Conservation (phyloP, 2,113 vertebrate genomes). For the Furnarius figulus region DNA sequence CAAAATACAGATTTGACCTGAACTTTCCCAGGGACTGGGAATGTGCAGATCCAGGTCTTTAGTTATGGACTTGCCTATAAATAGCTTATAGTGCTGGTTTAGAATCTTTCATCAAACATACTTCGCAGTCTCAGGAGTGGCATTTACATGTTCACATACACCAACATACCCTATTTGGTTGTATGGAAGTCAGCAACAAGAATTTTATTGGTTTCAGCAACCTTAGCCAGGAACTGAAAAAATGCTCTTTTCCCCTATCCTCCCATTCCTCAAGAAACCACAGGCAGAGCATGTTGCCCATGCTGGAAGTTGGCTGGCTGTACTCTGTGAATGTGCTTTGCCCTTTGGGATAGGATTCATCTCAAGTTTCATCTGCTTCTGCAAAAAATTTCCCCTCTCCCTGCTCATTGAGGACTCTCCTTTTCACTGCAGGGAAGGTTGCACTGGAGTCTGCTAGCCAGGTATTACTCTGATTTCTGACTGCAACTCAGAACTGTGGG, state of each 20-base stretch:
- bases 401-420: neutral
- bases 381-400: neutral
- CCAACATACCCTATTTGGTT: neutral
- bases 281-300: neutral
- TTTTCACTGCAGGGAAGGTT: neutral
- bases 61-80: neutral
- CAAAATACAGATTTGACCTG: neutral
- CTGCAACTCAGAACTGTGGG: neutral
- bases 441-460: neutral
- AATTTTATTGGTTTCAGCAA: neutral
- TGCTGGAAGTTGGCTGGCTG: neutral
- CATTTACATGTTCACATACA: neutral
- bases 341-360: neutral
- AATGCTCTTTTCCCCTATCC: neutral
- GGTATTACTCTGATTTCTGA: neutral
- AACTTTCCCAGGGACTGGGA: constrained; percentile 9
- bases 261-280: constrained; percentile 1
- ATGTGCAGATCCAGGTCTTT: constrained; percentile 3
- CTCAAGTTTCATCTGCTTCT: neutral
- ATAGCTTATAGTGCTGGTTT: constrained; percentile 9
- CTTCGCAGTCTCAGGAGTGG: neutral
- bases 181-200: neutral
- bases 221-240: constrained; percentile 17
- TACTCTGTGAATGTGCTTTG: neutral
- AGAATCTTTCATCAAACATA: neutral